phyloP scores from a whole-genome alignment of 2,888 invertebrate genomes.

The Maniola hyperantus region DNA sequence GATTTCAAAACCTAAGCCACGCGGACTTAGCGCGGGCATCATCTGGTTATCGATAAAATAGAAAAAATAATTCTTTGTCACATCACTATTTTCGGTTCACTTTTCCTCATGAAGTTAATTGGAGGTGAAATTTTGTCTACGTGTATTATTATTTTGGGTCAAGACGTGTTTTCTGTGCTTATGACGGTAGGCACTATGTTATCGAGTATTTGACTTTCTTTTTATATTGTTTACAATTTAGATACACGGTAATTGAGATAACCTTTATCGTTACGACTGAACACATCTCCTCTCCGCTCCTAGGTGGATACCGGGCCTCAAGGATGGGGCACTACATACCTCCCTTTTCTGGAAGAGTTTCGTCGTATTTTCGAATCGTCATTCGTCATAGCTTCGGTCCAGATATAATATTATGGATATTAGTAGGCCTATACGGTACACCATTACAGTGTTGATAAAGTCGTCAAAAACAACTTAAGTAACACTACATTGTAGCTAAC shows the following conservation, averaged over 20 bases:
- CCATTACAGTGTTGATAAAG: neutral
- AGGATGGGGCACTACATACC: too few species aligned
- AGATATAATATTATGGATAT: too few species aligned
- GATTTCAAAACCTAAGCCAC: too few species aligned
- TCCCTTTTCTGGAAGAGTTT: too few species aligned
- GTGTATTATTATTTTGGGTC: slow-evolving; percentile 29
- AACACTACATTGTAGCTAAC: neutral
- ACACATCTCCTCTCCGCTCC: too few species aligned
- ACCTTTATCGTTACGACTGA: too few species aligned
- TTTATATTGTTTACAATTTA: slow-evolving; percentile 12
- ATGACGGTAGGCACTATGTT: slow-evolving; percentile 2
- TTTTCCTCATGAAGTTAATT: slow-evolving; percentile 34
- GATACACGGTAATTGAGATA: neutral
- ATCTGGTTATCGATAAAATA: neutral
- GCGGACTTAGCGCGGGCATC: too few species aligned
- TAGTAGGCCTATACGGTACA: neutral
- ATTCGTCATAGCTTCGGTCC: too few species aligned
- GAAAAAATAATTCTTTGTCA: neutral
- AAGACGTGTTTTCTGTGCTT: slow-evolving; percentile 23
- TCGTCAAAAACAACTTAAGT: neutral
- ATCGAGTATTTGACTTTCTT: slow-evolving; percentile 22
- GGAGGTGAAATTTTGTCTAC: slow-evolving; percentile 31
- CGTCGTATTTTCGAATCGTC: too few species aligned
- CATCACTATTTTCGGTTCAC: slow-evolving; percentile 22
- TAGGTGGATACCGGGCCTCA: too few species aligned